Evolutionary conservation across 2,888 invertebrate species (phyloP).

Genomic region (Hofmannophila pseudospretella): DNA sequence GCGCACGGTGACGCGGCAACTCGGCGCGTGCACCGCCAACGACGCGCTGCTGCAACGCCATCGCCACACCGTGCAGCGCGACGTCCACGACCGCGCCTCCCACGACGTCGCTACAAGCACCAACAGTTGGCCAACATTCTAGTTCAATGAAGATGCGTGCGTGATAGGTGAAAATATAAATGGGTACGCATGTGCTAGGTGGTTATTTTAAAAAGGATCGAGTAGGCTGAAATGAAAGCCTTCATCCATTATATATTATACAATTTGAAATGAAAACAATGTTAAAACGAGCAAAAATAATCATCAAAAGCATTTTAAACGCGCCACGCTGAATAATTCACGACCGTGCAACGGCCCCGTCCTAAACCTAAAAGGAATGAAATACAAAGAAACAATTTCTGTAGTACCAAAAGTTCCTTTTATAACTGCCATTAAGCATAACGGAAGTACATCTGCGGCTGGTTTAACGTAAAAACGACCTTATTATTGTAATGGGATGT

Average conservation of each 20-base stretch:
- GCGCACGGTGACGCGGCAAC: conserved; percentile 49
- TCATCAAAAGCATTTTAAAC: conserved; percentile 15
- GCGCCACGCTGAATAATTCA: conserved; percentile 10
- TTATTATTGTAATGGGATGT: conserved; percentile 66
- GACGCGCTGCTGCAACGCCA: conserved; percentile 25
- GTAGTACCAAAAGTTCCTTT: conserved; percentile 50
- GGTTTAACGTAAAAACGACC: conserved; percentile 60
- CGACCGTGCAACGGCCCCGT: conserved; percentile 19
- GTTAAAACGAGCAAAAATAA: conserved; percentile 9
- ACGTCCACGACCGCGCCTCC: conserved; percentile 21
- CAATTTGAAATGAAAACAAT: conserved; percentile 7
- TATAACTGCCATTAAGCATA: conserved; percentile 60
- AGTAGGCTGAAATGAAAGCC: neutral
- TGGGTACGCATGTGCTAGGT: too few species aligned
- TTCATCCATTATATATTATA: conserved; percentile 6
- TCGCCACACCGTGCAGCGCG: conserved; percentile 44
- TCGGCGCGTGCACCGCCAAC: conserved; percentile 48
- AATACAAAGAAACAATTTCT: conserved; percentile 48
- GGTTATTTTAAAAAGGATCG: too few species aligned
- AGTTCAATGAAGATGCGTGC: neutral
- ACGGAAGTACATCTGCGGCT: conserved; percentile 50
- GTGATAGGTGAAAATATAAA: too few species aligned
- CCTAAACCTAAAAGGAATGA: conserved; percentile 31
- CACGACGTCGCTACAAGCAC: conserved; percentile 40
- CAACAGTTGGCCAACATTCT: conserved; percentile 24